Evolutionary conservation across 2,888 invertebrate species (phyloP), one percentile per base, ranked within the genome.

Genomic region (Diplazon laetatorius): DNA sequence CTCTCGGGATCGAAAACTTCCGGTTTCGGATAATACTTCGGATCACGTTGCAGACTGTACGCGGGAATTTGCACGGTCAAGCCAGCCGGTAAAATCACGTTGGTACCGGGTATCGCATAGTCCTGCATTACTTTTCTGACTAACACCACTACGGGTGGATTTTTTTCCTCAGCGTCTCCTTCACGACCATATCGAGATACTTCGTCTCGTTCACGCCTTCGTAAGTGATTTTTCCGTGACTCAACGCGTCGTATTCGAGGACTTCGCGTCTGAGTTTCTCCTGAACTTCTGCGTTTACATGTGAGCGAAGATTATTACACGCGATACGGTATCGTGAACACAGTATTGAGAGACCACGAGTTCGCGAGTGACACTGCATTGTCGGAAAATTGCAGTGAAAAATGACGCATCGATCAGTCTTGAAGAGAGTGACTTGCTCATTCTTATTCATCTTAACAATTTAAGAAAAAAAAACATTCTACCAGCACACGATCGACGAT

Each of bases 121-220:
- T 77, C 66, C 39, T 80, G 66, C 4, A 82, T 80, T 10, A 91
- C 89, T 52, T 82, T 80, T 80, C 91, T 87, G 44, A 85, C 86
- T 12, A 91, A 71, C 6, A 82, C 50, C 2, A 85, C 74, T 0
- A 87, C 85, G 2, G 91, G 90, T 39, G 92, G 92, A 84, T 91
- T 91, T 57, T n/a, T n/a, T 90, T 88, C 16, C 92, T 85, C 16
- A 92, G 82, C 0, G 92, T 90, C 84, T 92, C 92, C 63, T 85
- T 82, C 3, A 89, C 73, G 0, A 90, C 89, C 86, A 85, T 87
- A 71, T 91, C 90, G 62, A 92, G 80, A 78, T 91, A 91, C 9
- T 85, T 83, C 90, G 91, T 88, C 42, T 88, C 86, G 68, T 85
- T 85, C 0, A 91, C 68, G 2, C 85, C 82, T 39, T 91, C 91